Base-by-base conservation (phyloP, 2,797 vertebrate species). In the Leptatherina wallacei region DNA sequence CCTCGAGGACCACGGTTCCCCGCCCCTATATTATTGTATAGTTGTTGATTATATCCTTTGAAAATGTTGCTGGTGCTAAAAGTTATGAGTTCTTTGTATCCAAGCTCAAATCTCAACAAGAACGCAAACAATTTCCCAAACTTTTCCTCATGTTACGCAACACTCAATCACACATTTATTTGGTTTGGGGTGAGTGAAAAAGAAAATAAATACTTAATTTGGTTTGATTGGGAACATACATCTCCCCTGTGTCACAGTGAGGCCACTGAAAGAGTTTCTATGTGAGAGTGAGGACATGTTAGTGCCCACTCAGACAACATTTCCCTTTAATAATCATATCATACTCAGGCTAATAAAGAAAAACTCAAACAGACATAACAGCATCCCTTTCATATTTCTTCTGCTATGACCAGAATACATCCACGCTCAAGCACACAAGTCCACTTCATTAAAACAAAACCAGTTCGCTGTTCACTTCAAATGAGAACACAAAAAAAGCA, bases 251-350 rank as follows among this genome's bases (percentile, higher is more conserved):
- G 52, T 55, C 52, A 55, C 52, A 30, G 8, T 52, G 52, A 69
- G 9, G 54, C 62, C 64, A 20, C 67, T 5, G 56, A 70, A 74
- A 67, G 78, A 69, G 27, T 73, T 64, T 81, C 68, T 65, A 29
- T 71, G 47, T 64, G 65, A 68, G 77, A 75, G 77, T 52, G 55
- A 78, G 69, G 77, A 89, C 74, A 78, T 54, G 56, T 75, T 51
- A 56, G 42, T 36, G 30, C 51, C 70, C 75, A 85, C 69, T 82
- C 74, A 60, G 78, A 40, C 66, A 67, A 78, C 54, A 44, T 80
- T 94, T 94, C 94, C 94, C 93, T 95, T 95, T 94, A 84, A 61
- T 85, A 70, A 88, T 84, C 72, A 84, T 79, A 59, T 18, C 75
- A 82, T 58, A 84, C 83, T 80, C 75, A 84, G 67, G 64, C 65